Evolutionary conservation across 2,888 invertebrate species (phyloP).

Genomic region (Cepaea hortensis): DNA sequence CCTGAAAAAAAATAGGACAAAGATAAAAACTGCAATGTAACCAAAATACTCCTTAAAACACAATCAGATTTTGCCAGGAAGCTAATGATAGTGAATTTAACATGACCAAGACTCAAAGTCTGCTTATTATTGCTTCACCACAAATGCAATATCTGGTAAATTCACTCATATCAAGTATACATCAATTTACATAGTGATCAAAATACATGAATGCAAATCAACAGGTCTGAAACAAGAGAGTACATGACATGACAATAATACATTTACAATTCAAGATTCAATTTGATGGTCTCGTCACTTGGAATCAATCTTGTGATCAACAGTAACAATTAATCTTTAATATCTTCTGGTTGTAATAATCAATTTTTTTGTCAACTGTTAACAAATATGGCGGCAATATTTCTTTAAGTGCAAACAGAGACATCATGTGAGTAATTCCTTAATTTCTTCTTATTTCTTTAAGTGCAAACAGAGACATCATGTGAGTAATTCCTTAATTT

Average conservation of each 20-base stretch:
- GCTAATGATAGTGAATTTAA: background rate
- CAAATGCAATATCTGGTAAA: conserved; percentile 18
- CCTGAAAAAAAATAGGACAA: too few relatives aligned
- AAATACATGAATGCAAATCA: background rate
- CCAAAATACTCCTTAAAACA: too few relatives aligned
- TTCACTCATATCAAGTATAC: background rate
- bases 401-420: too few relatives aligned
- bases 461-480: too few relatives aligned
- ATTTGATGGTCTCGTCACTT: conserved; percentile 10
- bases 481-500: too few relatives aligned
- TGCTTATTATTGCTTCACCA: background rate
- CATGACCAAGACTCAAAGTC: background rate
- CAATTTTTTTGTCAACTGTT: too few relatives aligned
- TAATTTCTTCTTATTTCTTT: too few relatives aligned
- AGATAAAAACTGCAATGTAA: too few relatives aligned
- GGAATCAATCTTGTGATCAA: background rate
- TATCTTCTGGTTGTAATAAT: background rate
- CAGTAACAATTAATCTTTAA: background rate
- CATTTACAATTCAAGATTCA: background rate
- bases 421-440: too few relatives aligned
- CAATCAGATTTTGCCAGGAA: too few relatives aligned
- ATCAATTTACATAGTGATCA: background rate
- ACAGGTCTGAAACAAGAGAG: background rate
- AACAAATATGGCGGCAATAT: too few relatives aligned
- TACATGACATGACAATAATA: background rate